Base-by-base conservation (phyloP, 2,113 vertebrate species). In the Marmota flaviventris region DNA sequence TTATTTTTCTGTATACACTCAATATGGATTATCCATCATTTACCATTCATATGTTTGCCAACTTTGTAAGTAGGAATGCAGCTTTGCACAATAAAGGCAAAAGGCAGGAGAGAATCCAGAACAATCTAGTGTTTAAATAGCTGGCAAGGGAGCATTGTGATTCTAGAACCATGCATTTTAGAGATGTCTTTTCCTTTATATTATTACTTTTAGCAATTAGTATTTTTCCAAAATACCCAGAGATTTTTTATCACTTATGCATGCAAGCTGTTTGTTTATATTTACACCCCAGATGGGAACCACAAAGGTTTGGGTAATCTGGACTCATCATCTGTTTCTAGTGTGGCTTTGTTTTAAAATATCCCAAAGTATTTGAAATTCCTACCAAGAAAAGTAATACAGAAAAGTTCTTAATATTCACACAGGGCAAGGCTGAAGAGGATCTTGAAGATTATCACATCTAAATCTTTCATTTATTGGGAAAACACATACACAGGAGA, bases 341-440 rank as follows among this genome's bases (percentile, higher is more conserved):
- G 4, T 37, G 5, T 45, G 32, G 34, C 76, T 96, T 91, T 78
- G 37, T 79, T 91, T 79, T 72, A 51, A 95, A 97, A 81, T 69
- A 87, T 24, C 29, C 29, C 39, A 76, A 25, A 14, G 27, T 81
- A 45, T 76, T 39, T 67, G 53, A 20, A 86, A 83, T 95, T 89
- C n/a, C 45, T n/a, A 34, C 18, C 77, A 72, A 42, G 27, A 42
- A 82, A 79, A 83, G 5, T 9, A 37, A 16, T 1, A 25, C 6
- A 83, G 13, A 16, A 56, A 51, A 39, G 17, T 11, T 34, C 63
- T 67, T n/a, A 10, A 20, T 18, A 32, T 22, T 45, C 53, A 73
- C 65, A 24, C 2, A 56, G 22, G 24, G 16, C 42, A 17, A 0
- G 6, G 53, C 42, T 61, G 20, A 27, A 72, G 51, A 51, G 20